Conservation (phyloP, 1,140 invertebrate species). For the Tetramorium alpestre region DNA sequence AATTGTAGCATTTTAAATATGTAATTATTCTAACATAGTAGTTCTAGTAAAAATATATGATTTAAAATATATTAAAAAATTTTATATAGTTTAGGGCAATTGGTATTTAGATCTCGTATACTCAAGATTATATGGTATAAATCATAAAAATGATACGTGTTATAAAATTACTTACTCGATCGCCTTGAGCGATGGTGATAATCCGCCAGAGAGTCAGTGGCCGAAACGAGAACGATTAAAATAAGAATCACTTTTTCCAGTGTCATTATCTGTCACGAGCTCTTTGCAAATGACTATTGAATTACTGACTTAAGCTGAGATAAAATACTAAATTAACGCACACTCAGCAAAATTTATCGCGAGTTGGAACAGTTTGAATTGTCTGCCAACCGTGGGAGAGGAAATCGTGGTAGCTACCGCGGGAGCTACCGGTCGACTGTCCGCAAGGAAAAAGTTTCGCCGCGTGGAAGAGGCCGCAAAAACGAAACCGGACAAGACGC, state of each 20-base stretch:
- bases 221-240: slow-evolving; percentile 61
- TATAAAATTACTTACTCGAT: slow-evolving; percentile 68
- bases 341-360: background rate
- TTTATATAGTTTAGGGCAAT: background rate
- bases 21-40: background rate
- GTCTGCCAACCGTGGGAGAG: slow-evolving; percentile 9
- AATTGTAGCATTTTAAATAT: background rate
- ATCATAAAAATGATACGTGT: background rate
- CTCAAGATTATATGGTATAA: background rate
- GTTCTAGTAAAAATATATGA: background rate
- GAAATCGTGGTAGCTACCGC: slow-evolving; percentile 50
- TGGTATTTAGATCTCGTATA: background rate
- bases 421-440: slow-evolving; percentile 62
- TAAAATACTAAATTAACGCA: slow-evolving; percentile 11
- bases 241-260: slow-evolving; percentile 48
- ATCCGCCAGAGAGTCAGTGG: slow-evolving; percentile 48
- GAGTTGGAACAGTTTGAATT: background rate
- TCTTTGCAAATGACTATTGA: background rate
- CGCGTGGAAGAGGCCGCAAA: slow-evolving; percentile 36
- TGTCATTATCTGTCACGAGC: slow-evolving; percentile 55
- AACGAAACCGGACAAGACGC: slow-evolving; percentile 56
- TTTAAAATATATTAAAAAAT: background rate
- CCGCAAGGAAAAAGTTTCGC: slow-evolving; percentile 44
- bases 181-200: slow-evolving; percentile 61
- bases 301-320: background rate